phyloP scores from a whole-genome alignment of 2,797 vertebrate species.

The Myiothlypis coronata region DNA sequence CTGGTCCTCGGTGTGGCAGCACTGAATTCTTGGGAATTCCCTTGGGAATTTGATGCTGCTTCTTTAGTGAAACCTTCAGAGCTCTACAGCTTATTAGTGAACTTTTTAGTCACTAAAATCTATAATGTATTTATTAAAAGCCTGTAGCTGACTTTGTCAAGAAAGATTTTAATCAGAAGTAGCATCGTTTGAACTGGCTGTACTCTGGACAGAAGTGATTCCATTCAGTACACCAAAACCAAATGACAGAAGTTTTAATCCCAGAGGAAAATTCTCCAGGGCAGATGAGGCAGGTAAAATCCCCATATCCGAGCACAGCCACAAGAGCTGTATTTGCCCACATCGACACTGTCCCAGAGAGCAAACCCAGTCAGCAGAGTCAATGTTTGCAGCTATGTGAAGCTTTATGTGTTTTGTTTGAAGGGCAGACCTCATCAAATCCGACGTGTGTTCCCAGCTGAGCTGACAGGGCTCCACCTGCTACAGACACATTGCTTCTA shows the following conservation, averaged over 20 bases:
- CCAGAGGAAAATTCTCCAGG: not conserved
- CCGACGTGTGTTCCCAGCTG: not conserved
- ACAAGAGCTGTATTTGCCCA: not conserved
- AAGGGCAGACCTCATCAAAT: not conserved
- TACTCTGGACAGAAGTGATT: not conserved
- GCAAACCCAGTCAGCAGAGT: not conserved
- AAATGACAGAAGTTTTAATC: not conserved
- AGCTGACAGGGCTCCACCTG: not conserved
- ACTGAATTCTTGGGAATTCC: not conserved
- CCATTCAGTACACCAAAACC: not conserved
- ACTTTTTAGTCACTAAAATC: not conserved
- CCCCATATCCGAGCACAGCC: not conserved
- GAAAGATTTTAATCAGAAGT: not conserved
- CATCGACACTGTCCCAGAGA: not conserved
- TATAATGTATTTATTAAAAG: not conserved
- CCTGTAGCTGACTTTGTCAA: not conserved
- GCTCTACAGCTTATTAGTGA: not conserved
- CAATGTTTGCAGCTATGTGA: not conserved
- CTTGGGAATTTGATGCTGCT: not conserved
- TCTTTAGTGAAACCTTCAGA: not conserved
- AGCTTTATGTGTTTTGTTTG: not conserved
- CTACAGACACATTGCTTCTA: not conserved
- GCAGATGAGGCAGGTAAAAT: not conserved
- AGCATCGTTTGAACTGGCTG: not conserved
- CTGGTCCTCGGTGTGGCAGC: not conserved